Conservation (phyloP, 2,888 invertebrate genomes). For the Conus canariensis region DNA sequence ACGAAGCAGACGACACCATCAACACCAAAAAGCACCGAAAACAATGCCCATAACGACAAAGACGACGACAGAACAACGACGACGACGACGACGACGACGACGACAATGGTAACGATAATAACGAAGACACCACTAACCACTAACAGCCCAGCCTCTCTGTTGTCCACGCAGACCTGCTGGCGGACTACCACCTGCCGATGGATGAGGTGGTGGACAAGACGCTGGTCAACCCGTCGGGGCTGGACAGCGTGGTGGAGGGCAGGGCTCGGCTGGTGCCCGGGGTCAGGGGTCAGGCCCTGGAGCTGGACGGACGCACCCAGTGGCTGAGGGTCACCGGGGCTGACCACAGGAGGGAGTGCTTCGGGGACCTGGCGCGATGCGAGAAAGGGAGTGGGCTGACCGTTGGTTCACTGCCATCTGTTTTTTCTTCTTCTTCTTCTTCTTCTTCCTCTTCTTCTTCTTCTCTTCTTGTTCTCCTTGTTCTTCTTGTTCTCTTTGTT, state of each 20-base stretch:
- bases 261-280: slow-evolving; percentile 65
- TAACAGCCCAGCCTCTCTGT: background rate
- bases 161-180: slow-evolving; percentile 58
- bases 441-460: no score
- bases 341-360: slow-evolving; percentile 74
- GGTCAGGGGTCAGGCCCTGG: slow-evolving; percentile 68
- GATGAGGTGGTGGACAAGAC: slow-evolving; percentile 63
- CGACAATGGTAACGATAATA: background rate
- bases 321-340: slow-evolving; percentile 73
- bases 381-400: slow-evolving; percentile 60
- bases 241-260: slow-evolving; percentile 69
- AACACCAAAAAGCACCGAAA: no score
- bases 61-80: background rate
- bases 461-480: no score
- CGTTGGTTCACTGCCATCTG: no score
- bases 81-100: background rate
- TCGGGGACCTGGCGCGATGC: slow-evolving; percentile 75
- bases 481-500: no score
- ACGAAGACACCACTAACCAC: background rate
- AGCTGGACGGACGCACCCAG: slow-evolving; percentile 61
- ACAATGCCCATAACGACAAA: no score
- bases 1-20: no score
- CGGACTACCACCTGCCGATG: slow-evolving; percentile 75
- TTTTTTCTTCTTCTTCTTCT: no score
- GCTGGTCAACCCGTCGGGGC: slow-evolving; percentile 73